These are phyloP conservation scores for Syngnathus floridae DNA, from an alignment of 2,113 vertebrate genomes.

Conservation along the genomic window DNA sequence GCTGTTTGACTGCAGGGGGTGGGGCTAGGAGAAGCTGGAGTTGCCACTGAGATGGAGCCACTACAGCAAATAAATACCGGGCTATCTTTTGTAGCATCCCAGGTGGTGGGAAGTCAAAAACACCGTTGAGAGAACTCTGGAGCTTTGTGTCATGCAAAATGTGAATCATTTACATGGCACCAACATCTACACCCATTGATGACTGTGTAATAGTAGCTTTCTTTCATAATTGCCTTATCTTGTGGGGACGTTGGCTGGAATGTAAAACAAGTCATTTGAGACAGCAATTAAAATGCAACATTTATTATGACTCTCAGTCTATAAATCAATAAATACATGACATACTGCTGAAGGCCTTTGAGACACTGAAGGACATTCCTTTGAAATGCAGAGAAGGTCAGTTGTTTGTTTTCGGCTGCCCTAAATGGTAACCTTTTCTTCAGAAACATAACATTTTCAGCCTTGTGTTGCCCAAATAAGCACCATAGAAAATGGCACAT, in stretches of 20 bases:
- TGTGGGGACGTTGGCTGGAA: neutral
- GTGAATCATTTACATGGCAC: conserved; percentile 43
- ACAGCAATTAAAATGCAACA: conserved; percentile 4
- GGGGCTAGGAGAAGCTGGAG: conserved; percentile 1
- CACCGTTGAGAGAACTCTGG: conserved; percentile 23
- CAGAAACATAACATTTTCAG: neutral
- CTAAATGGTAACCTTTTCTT: conserved; percentile 20
- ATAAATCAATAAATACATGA: conserved; percentile 20
- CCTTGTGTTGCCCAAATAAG: neutral
- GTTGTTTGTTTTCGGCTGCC: neutral
- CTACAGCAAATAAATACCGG: conserved; percentile 55
- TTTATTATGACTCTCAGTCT: conserved; percentile 3
- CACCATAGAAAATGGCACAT: neutral
- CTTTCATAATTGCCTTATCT: conserved; percentile 9
- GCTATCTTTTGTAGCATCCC: conserved; percentile 57
- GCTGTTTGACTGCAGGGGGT: conserved; percentile 54
- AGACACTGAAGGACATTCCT: conserved; percentile 10
- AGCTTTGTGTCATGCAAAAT: conserved; percentile 36
- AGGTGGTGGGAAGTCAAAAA: conserved; percentile 56
- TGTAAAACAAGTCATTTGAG: neutral
- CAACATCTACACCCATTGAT: conserved; percentile 23
- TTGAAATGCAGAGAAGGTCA: conserved; percentile 19
- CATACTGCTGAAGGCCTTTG: neutral
- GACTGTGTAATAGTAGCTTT: conserved; percentile 25
- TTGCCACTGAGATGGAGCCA: conserved; percentile 49